Conservation (phyloP, 2,113 vertebrate species). For the Sinocyclocheilus anophthalmus region DNA sequence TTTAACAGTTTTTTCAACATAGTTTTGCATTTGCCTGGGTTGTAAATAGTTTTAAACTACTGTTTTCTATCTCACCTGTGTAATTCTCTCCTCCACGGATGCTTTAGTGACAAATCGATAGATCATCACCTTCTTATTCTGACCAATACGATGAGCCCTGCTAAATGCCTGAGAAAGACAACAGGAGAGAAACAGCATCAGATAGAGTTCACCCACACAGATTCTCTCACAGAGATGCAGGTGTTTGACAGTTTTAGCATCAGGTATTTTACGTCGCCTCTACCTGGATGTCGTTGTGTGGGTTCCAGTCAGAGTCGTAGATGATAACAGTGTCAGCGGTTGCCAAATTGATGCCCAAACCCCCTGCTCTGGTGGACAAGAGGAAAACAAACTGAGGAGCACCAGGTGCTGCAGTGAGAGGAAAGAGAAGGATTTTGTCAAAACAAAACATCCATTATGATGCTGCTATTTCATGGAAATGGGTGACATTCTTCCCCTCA, state of each 20-base stretch:
- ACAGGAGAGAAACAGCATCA: no score
- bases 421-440: no score
- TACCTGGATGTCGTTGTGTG: constrained; percentile 97
- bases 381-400: constrained; percentile 97
- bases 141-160: constrained; percentile 95
- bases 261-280: no score
- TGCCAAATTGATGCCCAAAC: constrained; percentile 96
- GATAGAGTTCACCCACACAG: no score
- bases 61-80: constrained; percentile 50
- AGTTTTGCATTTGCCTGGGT: no score
- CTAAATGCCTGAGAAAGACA: constrained; percentile 86
- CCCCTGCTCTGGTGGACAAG: constrained; percentile 94
- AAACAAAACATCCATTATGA: no score
- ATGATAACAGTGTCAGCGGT: constrained; percentile 98
- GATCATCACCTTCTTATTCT: constrained; percentile 99
- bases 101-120: constrained; percentile 98
- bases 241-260: no score
- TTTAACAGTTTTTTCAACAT: no score
- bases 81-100: constrained; percentile 96
- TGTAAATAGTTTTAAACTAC: no score
- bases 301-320: constrained; percentile 99
- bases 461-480: no score
- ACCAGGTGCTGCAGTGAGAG: constrained; percentile 79
- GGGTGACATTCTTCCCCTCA: constrained; percentile 55
- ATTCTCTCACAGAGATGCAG: no score